Percentiles rank a stretch among this genome's conserved stretches.
Evolutionary conservation across 1,140 invertebrate genomes (phyloP).

Genomic region (Holcopasites calliopsidis): DNA sequence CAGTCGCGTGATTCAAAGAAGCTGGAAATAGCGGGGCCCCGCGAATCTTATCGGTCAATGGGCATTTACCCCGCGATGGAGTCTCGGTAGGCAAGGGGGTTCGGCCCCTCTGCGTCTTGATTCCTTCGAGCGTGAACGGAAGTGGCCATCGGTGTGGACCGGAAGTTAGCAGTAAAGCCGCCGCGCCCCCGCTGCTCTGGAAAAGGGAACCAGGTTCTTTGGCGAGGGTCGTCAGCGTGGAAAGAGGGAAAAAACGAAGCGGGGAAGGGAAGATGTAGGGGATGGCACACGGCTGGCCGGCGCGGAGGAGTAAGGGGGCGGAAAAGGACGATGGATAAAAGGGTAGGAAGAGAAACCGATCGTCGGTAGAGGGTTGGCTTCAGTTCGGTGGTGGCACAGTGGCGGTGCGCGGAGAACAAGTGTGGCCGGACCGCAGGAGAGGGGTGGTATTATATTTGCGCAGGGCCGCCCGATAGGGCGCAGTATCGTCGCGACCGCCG

Average conservation of each 20-base stretch:
- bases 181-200: background rate
- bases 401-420: conserved; percentile 65
- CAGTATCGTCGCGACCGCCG: conserved; percentile 77
- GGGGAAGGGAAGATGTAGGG: background rate
- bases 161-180: conserved; percentile 43
- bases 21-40: conserved; percentile 14
- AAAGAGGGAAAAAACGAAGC: conserved; percentile 2
- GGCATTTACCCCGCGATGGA: conserved; percentile 22
- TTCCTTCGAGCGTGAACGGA: conserved; percentile 55
- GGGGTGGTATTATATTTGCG: conserved; percentile 79
- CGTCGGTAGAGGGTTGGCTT: conserved; percentile 50
- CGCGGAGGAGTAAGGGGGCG: conserved; percentile 49
- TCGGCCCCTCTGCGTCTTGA: conserved; percentile 20
- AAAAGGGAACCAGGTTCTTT: conserved; percentile 28
- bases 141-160: conserved; percentile 61
- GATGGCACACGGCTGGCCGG: background rate
- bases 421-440: conserved; percentile 64
- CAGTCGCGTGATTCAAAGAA: conserved; percentile 11
- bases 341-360: conserved; percentile 57
- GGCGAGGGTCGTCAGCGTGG: conserved; percentile 22
- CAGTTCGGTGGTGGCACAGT: conserved; percentile 58
- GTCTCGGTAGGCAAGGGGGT: conserved; percentile 3
- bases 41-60: conserved; percentile 37
- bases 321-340: conserved; percentile 57
- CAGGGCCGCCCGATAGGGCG: conserved; percentile 78